Conservation (phyloP, 2,797 vertebrate genomes). For the Fundulus diaphanus region DNA sequence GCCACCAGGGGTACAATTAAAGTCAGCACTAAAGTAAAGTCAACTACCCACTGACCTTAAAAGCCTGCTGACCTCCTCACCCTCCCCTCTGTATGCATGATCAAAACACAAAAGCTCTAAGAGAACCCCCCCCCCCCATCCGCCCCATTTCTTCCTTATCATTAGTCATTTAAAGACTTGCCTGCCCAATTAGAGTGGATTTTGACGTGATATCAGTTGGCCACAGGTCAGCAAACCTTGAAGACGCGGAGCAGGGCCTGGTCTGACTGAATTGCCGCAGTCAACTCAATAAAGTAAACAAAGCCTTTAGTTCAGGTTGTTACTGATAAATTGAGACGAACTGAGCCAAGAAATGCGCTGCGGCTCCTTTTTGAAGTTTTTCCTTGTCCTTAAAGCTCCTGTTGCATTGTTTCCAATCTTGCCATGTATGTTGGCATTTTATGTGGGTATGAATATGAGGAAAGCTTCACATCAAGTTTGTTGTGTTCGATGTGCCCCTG, state of each 20-base stretch:
- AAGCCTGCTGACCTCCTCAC: constrained; percentile 53
- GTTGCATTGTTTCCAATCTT: not conserved
- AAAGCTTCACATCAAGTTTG: not conserved
- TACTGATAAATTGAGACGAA: constrained; percentile 13
- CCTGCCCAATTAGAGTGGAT: constrained; percentile 73
- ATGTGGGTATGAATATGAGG: too few species aligned
- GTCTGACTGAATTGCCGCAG: constrained; percentile 46
- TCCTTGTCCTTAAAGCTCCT: constrained; percentile 11
- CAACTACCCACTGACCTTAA: constrained; percentile 64
- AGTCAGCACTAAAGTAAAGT: constrained; percentile 44
- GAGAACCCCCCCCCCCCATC: constrained; percentile 52
- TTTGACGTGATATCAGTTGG: constrained; percentile 69
- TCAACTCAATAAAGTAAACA: constrained; percentile 35
- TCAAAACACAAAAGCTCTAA: constrained; percentile 71
- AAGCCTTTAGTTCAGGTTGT: constrained; percentile 27
- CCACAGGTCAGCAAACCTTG: constrained; percentile 57
- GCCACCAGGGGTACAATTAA: constrained; percentile 43
- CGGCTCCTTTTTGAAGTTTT: not conserved
- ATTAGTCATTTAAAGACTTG: constrained; percentile 56
- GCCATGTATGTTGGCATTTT: not conserved
- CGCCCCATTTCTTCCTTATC: constrained; percentile 65
- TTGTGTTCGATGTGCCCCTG: not conserved
- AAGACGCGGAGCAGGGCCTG: constrained; percentile 13
- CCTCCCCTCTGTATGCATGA: constrained; percentile 23
- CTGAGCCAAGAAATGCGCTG: not conserved